Conservation (phyloP, 2,888 invertebrate genomes). For the Drosophila nigricruria region DNA sequence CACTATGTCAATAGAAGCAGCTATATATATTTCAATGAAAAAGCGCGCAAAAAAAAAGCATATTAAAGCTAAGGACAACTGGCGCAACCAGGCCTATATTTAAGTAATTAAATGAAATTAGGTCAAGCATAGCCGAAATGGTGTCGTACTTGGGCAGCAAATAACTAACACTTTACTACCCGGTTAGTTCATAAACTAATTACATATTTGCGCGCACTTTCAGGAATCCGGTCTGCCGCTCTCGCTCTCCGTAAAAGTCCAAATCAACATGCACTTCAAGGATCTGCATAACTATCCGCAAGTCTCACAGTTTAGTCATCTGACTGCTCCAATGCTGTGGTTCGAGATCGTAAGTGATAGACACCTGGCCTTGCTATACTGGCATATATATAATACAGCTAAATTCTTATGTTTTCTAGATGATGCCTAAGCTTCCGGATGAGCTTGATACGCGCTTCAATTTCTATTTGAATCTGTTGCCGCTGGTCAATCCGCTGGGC, state of each 20-base stretch:
- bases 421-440: slow-evolving; percentile 89
- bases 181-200: slow-evolving; percentile 42
- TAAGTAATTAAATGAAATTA: slow-evolving; percentile 61
- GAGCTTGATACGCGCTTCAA: slow-evolving; percentile 88
- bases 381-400: not conserved
- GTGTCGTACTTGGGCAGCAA: slow-evolving; percentile 44
- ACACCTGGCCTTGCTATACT: not conserved
- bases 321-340: slow-evolving; percentile 93
- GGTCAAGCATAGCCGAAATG: slow-evolving; percentile 64
- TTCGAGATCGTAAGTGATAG: slow-evolving; percentile 94
- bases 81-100: slow-evolving; percentile 48
- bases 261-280: slow-evolving; percentile 94
- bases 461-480: slow-evolving; percentile 90
- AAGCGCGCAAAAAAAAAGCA: slow-evolving; percentile 16
- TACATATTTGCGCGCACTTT: slow-evolving; percentile 54
- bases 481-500: slow-evolving; percentile 87
- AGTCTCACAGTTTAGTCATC: slow-evolving; percentile 89
- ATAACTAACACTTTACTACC: slow-evolving; percentile 22
- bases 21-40: slow-evolving; percentile 45
- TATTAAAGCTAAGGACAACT: slow-evolving; percentile 41
- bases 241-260: slow-evolving; percentile 92
- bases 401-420: slow-evolving; percentile 86
- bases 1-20: slow-evolving; percentile 46
- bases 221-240: slow-evolving; percentile 92
- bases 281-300: slow-evolving; percentile 89